These are phyloP conservation scores for Rapana venosa DNA, from an alignment of 2,888 invertebrate genomes.

Conservation along the genomic window DNA sequence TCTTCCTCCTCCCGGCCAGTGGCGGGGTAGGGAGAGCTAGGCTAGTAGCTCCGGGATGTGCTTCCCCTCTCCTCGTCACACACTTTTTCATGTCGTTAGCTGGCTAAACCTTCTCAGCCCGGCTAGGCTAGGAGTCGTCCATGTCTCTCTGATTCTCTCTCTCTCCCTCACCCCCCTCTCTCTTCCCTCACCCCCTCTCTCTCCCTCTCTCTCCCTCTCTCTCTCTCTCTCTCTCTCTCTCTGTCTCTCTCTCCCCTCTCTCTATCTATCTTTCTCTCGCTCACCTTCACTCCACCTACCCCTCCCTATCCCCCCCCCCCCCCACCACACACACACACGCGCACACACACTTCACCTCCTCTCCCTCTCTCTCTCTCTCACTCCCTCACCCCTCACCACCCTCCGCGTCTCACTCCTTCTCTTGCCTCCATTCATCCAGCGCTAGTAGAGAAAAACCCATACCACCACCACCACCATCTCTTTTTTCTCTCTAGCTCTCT, in stretches of 20 bases:
- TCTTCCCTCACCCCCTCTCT: background rate
- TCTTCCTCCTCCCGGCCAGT: background rate
- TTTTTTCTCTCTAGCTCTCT: too few relatives aligned
- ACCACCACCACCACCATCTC: too few relatives aligned
- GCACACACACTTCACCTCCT: too few relatives aligned
- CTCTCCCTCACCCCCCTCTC: background rate
- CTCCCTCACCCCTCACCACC: background rate
- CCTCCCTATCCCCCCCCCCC: too few relatives aligned
- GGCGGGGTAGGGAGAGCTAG: too few relatives aligned
- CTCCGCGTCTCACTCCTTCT: background rate
- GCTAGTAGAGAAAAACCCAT: background rate
- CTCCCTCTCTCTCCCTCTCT: background rate
- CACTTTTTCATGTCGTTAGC: slow-evolving; percentile 23
- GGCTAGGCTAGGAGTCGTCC: background rate
- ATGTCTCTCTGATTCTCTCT: slow-evolving; percentile 7
- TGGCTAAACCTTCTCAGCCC: background rate
- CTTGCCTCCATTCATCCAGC: background rate
- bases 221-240: background rate
- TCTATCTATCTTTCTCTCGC: background rate
- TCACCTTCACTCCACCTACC: too few relatives aligned
- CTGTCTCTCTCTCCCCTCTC: background rate
- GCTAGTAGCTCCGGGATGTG: slow-evolving; percentile 22
- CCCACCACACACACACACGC: too few relatives aligned
- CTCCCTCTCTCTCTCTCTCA: background rate
- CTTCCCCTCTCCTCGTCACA: background rate